Conservation (phyloP, 2,113 vertebrate species). For the Rhinolophus ferrumequinum region DNA sequence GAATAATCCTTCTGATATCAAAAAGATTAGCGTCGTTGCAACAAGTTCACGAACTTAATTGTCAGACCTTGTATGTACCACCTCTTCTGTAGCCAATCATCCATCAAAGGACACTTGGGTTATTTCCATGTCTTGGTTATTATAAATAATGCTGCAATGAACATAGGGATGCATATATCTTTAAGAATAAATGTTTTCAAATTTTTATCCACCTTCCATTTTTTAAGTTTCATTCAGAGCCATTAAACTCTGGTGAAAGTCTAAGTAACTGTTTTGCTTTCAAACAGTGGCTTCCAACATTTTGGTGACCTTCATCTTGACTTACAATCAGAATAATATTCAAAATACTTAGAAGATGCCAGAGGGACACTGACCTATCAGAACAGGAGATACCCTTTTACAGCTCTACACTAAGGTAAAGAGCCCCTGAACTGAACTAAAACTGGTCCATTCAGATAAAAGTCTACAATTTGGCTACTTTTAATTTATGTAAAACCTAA, state of each 20-base stretch:
- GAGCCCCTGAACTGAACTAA: not conserved
- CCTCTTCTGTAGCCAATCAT: not conserved
- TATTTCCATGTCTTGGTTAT: not conserved
- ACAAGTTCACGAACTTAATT: no score
- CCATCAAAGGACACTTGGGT: not conserved
- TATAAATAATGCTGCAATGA: not conserved
- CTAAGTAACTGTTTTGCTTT: not conserved
- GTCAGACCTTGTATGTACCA: not conserved
- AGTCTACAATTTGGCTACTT: not conserved
- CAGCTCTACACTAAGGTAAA: not conserved
- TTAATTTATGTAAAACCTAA: not conserved
- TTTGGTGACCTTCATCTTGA: not conserved
- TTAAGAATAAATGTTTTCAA: not conserved
- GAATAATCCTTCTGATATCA: no score
- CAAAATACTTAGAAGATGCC: not conserved
- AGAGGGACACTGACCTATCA: not conserved
- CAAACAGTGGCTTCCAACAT: not conserved
- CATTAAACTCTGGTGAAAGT: not conserved
- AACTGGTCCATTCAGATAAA: not conserved
- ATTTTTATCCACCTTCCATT: not conserved
- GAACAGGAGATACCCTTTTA: not conserved
- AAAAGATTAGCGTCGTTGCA: no score
- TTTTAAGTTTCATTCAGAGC: not conserved
- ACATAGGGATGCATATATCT: not conserved
- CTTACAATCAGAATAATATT: not conserved